A percentile compares a stretch with the other conserved stretches of the same genome.
Conservation (phyloP, 1,140 invertebrate genomes). For the Drosophila oshimai region DNA sequence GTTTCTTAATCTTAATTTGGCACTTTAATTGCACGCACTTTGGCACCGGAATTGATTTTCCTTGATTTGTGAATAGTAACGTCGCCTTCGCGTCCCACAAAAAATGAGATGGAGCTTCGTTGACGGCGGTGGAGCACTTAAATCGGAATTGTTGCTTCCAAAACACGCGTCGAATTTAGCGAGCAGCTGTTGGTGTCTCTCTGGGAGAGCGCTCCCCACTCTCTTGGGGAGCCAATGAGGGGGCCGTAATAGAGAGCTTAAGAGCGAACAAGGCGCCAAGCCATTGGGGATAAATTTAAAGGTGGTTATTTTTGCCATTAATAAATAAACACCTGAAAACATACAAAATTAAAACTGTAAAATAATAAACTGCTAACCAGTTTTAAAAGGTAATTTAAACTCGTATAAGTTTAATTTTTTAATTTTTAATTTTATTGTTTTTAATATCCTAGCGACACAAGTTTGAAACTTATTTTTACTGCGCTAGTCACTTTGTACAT, state of each 20-base stretch:
- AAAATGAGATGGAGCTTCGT: conserved; percentile 25
- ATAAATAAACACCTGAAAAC: not conserved
- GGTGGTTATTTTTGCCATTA: not conserved
- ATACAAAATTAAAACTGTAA: no score
- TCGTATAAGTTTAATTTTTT: no score
- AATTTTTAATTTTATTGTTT: no score
- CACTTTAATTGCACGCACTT: conserved; percentile 50
- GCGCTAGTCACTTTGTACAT: no score
- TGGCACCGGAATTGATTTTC: conserved; percentile 33
- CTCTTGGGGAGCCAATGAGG: not conserved
- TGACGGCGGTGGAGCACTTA: conserved; percentile 43
- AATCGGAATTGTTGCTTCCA: conserved; percentile 69
- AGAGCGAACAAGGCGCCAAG: not conserved
- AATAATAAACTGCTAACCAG: no score
- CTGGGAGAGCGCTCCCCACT: conserved; percentile 11
- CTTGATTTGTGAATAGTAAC: conserved; percentile 22
- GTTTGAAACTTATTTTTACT: no score
- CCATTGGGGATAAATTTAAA: not conserved
- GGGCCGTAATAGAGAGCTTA: not conserved
- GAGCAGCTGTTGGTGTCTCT: conserved; percentile 42
- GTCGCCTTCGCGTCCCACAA: conserved; percentile 10
- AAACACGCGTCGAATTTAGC: conserved; percentile 47
- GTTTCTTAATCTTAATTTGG: conserved; percentile 23
- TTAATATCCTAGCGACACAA: no score
- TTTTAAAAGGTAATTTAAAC: no score